These are phyloP conservation scores for Mylabris phalerata DNA, from an alignment of 1,140 invertebrate genomes.

Conservation along the genomic window DNA sequence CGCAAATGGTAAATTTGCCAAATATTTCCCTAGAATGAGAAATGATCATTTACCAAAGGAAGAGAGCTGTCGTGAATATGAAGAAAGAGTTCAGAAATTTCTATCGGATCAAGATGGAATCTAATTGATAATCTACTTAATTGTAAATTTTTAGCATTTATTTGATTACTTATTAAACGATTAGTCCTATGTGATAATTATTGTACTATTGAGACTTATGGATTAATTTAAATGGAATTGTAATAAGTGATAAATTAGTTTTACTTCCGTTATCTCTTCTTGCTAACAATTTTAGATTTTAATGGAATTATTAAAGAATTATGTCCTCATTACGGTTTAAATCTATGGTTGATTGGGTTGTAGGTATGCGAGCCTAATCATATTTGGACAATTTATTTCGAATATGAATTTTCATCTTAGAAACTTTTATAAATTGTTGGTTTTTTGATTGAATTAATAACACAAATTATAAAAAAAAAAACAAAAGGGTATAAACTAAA, in stretches of 20 bases:
- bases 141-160: not conserved
- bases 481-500: too few species aligned
- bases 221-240: constrained; percentile 1
- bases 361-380: too few species aligned
- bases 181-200: not conserved
- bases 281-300: too few species aligned
- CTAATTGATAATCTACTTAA: too few species aligned
- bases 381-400: too few species aligned
- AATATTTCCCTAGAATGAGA: constrained; percentile 47
- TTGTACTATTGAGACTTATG: not conserved
- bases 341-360: too few species aligned
- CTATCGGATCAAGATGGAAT: constrained; percentile 12
- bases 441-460: too few species aligned
- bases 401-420: too few species aligned
- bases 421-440: too few species aligned
- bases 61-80: constrained; percentile 36
- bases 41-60: constrained; percentile 48
- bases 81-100: constrained; percentile 36
- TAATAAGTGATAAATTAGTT: not conserved
- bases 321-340: too few species aligned
- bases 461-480: too few species aligned
- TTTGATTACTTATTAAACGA: constrained; percentile 2
- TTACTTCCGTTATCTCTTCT: not conserved
- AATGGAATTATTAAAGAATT: too few species aligned
- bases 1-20: constrained; percentile 45